Base-by-base conservation (phyloP, 2,888 invertebrate genomes). In the Antitype chi region DNA sequence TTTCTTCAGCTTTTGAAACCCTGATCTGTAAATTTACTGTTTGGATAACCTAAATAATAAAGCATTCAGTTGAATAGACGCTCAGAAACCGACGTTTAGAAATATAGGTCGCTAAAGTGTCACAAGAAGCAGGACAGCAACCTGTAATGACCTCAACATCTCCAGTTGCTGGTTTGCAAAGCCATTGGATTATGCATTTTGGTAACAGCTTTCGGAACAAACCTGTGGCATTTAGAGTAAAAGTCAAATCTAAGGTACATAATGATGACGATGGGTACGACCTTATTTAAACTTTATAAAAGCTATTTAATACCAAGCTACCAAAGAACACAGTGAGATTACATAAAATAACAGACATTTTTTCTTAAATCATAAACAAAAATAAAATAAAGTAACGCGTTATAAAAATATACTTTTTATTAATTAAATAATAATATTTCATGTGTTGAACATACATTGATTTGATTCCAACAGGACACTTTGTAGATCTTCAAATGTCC, bases 101-200 rank as follows among this genome's bases (percentile, higher is more conserved):
- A 60, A 78, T 62, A 62, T 75, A 57, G 75, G 82, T 74, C 75
- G 69, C 55, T 49, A 11, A 32, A 70, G 32, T 60, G 68, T 68
- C 55, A 72, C 20, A 52, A 59, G 55, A 71, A 67, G n/a, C 64
- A 32, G 59, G 49, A 57, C 62, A 59, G 57, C 23, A 52, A 80
- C 70, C 70, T 28, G 38, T 63, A 23, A 43, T 74, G 81, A 81
- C 78, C 74, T 49, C 53, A 49, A 77, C 59, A 66, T 73, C 49
- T 43, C n/a, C 9, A 66, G 53, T 47, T 47, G 13, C 53, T 59
- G 23, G 43, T 59, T 43, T 47, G 15, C 53, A 28, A 64, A 47
- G 47, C 53, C 32, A 47, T 28, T 66, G 20, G n/a, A 28, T 25
- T 43, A 71, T 71, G 2, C 20, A 78, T 64, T 53, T 62, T 52